Percentiles rank a stretch among this genome's conserved stretches.
Evolutionary conservation across 2,113 vertebrate genomes (phyloP).

Genomic region (Carlito syrichta): DNA sequence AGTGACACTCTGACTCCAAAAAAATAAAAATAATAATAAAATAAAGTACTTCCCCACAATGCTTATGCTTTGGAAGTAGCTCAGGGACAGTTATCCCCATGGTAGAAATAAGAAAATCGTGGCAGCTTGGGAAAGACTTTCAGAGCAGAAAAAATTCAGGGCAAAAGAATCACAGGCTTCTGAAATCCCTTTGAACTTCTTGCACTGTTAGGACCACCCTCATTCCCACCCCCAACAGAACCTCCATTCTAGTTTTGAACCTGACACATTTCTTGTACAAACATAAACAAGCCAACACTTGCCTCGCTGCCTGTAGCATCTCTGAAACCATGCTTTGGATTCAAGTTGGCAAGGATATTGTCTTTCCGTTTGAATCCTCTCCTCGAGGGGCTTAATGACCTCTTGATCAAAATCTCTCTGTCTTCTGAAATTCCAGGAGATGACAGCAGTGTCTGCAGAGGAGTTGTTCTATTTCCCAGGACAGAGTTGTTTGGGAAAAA

Average conservation of each 20-base stretch:
- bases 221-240: neutral
- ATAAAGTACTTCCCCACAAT: too few relatives aligned
- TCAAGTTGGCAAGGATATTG: slow-evolving; percentile 28
- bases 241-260: neutral
- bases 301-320: slow-evolving; percentile 64
- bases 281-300: slow-evolving; percentile 67
- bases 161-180: neutral
- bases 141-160: too few relatives aligned
- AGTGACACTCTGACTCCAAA: too few relatives aligned
- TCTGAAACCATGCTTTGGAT: slow-evolving; percentile 58
- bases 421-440: slow-evolving; percentile 67
- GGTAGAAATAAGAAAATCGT: neutral
- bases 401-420: slow-evolving; percentile 54
- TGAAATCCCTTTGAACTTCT: slow-evolving; percentile 17
- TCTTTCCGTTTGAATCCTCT: slow-evolving; percentile 64
- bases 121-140: neutral
- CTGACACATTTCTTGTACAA: neutral
- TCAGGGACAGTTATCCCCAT: neutral
- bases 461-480: slow-evolving; percentile 33
- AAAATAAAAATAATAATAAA: too few relatives aligned
- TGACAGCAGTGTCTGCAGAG: slow-evolving; percentile 32
- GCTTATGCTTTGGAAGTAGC: too few relatives aligned
- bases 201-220: neutral
- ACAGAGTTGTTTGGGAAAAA: slow-evolving; percentile 42
- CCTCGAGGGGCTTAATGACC: slow-evolving; percentile 58